These are phyloP conservation scores for Blomia tropicalis DNA, from an alignment of 2,888 invertebrate genomes.

Conservation along the genomic window DNA sequence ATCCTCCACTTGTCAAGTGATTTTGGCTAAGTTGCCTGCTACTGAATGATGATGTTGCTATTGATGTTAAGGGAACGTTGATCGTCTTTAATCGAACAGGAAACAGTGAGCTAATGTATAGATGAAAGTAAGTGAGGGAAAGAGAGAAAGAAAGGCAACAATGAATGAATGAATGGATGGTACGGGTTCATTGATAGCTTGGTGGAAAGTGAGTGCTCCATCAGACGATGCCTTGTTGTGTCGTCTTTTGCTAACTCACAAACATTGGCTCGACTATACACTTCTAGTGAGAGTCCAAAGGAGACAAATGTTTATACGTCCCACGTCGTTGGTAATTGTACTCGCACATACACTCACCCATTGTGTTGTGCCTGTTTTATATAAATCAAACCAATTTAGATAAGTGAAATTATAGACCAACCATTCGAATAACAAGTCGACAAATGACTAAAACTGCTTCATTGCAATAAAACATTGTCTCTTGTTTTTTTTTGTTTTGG, in stretches of 20 bases:
- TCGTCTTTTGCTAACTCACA: not conserved
- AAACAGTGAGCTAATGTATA: slow-evolving; percentile 12
- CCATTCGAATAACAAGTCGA: not conserved
- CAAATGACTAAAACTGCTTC: no score
- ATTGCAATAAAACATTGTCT: no score
- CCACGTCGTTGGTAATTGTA: no score
- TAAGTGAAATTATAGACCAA: slow-evolving; percentile 6
- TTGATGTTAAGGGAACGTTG: no score
- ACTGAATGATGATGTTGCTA: no score
- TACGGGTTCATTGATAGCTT: slow-evolving; percentile 7
- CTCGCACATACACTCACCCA: not conserved
- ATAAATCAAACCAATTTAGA: slow-evolving; percentile 13
- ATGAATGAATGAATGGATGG: not conserved
- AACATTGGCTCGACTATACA: no score
- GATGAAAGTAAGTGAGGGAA: not conserved
- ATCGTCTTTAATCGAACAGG: slow-evolving; percentile 8
- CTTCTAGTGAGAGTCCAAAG: no score
- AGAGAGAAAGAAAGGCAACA: not conserved
- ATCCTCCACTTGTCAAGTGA: slow-evolving; percentile 15
- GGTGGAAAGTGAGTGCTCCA: no score
- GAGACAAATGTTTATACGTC: slow-evolving; percentile 11
- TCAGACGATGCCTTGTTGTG: no score
- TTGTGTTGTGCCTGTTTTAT: slow-evolving; percentile 9
- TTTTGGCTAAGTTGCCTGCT: not conserved
- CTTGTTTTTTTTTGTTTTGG: no score